Evolutionary conservation across 2,113 vertebrate genomes (phyloP).

Genomic region (Marmota monax): DNA sequence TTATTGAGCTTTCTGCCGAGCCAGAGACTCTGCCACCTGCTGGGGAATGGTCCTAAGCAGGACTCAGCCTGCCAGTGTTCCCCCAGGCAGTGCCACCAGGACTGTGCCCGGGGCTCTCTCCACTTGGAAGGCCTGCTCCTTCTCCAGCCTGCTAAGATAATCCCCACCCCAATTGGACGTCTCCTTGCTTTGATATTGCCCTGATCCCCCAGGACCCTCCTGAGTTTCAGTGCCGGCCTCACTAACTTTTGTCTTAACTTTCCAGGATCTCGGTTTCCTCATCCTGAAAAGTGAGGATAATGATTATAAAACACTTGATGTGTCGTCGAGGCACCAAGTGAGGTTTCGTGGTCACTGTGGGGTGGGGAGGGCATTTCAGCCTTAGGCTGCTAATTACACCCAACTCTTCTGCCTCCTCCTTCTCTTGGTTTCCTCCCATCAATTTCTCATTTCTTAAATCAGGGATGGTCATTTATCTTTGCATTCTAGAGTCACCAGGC

Average conservation of each 20-base stretch:
- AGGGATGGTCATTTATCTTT: conserved; percentile 5
- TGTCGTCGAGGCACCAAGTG: background rate
- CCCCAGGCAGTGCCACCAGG: background rate
- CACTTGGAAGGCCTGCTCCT: background rate
- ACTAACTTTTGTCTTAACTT: background rate
- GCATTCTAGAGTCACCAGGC: background rate
- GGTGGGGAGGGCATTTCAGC: background rate
- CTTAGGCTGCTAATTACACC: background rate
- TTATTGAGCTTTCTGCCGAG: background rate
- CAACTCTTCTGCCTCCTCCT: background rate
- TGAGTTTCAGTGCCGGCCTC: background rate
- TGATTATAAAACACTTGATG: background rate
- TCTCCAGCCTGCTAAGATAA: background rate
- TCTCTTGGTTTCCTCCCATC: background rate
- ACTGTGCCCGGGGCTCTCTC: background rate
- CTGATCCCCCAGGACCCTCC: background rate
- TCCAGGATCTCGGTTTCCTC: background rate
- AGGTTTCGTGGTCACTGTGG: background rate
- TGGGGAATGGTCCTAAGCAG: background rate
- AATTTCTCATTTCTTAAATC: background rate
- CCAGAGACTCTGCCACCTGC: background rate
- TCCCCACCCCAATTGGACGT: background rate
- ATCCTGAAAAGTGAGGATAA: background rate
- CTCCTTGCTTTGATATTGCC: background rate
- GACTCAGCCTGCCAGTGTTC: background rate